Base-by-base conservation (phyloP, 37 sponge, comb jelly and placozoan genomes). In the Ianthella basta region DNA sequence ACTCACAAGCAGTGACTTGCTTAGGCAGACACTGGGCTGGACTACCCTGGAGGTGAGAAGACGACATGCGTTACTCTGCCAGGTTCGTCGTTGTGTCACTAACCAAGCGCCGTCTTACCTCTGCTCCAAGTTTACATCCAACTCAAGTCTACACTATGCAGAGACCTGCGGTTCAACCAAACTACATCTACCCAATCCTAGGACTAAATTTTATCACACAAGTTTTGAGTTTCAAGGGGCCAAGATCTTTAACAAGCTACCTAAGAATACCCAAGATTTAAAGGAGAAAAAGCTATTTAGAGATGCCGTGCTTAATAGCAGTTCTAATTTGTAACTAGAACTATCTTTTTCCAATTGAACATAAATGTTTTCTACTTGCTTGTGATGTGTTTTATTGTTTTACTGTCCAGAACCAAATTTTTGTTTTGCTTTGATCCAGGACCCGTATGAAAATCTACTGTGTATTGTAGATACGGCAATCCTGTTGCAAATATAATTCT, bases 201-300 rank as follows among this genome's bases (percentile, higher is more conserved):
- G 68, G 27, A 66, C 68, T 24, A 24, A 15, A 66, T 15, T 66
- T 24, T 66, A 66, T n/a, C 68, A 66, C 27, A n/a, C 19, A 66
- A 24, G 27, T 15, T 66, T 66, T 66, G 25, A 66, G 68, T 66
- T 66, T 66, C 68, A 66, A 66, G 68, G 68, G 14, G 19, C 68
- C 68, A 66, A 66, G 68, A 66, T 66, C 27, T 66, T 24, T 23
- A 66, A 66, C 23, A 23, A 66, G 14, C 68, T 66, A 24, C 68
- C 68, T 27, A 66, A 13, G 19, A 15, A 16, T 66, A 66, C 23
- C 68, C 68, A 18, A 19, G 59, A 19, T 18, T 56, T 56, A n/a
- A n/a, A n/a, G n/a, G n/a, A n/a, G n/a, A n/a, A n/a, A n/a, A n/a
- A n/a, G n/a, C n/a, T n/a, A n/a, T n/a, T n/a, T n/a, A n/a, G n/a